These are phyloP conservation scores for Propithecus coquereli DNA, from an alignment of 2,113 vertebrate genomes.

Conservation along the genomic window DNA sequence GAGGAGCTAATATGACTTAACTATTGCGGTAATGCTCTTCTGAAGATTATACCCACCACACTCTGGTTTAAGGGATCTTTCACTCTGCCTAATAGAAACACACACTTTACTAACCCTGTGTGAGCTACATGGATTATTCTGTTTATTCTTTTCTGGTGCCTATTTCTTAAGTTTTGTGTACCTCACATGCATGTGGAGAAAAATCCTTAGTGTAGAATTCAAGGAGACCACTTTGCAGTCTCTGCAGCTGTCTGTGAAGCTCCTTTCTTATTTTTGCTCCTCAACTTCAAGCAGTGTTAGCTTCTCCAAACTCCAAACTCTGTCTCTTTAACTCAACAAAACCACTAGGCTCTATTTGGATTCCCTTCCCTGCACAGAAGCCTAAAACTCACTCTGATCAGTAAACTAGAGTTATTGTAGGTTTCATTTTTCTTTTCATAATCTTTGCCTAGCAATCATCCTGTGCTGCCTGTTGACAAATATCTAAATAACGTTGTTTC, in stretches of 20 bases:
- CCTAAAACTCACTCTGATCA: neutral
- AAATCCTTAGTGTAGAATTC: neutral
- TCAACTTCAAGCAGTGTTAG: neutral
- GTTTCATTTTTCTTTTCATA: neutral
- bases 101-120: neutral
- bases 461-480: neutral
- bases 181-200: neutral
- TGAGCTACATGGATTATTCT: neutral
- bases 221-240: neutral
- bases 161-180: neutral
- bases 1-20: neutral
- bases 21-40: neutral
- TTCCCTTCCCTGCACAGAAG: neutral
- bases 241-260: neutral
- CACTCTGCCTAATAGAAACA: neutral
- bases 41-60: neutral
- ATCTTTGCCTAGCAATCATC: neutral
- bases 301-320: neutral
- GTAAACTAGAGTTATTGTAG: neutral
- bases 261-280: neutral
- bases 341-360: neutral
- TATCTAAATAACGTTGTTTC: neutral
- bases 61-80: neutral
- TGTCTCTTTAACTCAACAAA: neutral
- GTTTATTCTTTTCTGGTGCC: neutral